A percentile compares a stretch with the other conserved stretches of the same genome.
Conservation (phyloP, 2,797 vertebrate species). For the Champsocephalus esox region DNA sequence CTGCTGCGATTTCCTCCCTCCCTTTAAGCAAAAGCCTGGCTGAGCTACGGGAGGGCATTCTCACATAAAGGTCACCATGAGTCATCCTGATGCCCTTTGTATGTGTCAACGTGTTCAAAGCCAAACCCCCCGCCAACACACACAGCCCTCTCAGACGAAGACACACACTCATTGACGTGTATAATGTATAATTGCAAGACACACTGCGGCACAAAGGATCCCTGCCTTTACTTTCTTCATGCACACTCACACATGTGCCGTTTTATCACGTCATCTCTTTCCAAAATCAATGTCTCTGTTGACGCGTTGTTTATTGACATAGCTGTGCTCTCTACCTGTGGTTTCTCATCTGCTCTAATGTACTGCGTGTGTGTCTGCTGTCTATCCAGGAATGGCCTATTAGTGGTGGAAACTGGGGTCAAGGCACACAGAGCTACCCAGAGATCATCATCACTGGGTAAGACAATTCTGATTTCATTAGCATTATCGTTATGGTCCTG, state of each 20-base stretch:
- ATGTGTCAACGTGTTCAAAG: constrained; percentile 70
- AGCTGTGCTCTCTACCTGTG: constrained; percentile 6
- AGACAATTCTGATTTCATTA: constrained; percentile 74
- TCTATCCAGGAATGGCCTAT: constrained; percentile 95
- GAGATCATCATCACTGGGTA: constrained; percentile 99
- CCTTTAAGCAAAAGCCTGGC: constrained; percentile 53
- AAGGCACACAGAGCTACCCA: constrained; percentile 97
- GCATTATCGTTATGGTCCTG: constrained; percentile 31
- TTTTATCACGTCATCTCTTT: constrained; percentile 41
- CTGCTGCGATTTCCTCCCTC: constrained; percentile 22
- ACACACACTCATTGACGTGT: constrained; percentile 40
- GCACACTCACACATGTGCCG: constrained; percentile 28
- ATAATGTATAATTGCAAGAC: constrained; percentile 52
- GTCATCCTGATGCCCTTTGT: constrained; percentile 80
- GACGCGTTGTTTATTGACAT: constrained; percentile 32
- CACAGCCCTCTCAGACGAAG: constrained; percentile 30
- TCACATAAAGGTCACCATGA: constrained; percentile 80
- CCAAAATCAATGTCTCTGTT: constrained; percentile 37
- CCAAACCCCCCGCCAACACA: constrained; percentile 48
- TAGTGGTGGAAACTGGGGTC: constrained; percentile 98
- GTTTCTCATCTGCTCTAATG: constrained; percentile 33
- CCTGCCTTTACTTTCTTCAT: not conserved
- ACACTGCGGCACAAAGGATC: constrained; percentile 21
- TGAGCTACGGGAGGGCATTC: constrained; percentile 72
- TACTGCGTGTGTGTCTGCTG: constrained; percentile 27